Percentiles rank a stretch among this genome's conserved stretches.
Conservation (phyloP, 2,113 vertebrate genomes). For the Bombycilla garrulus region DNA sequence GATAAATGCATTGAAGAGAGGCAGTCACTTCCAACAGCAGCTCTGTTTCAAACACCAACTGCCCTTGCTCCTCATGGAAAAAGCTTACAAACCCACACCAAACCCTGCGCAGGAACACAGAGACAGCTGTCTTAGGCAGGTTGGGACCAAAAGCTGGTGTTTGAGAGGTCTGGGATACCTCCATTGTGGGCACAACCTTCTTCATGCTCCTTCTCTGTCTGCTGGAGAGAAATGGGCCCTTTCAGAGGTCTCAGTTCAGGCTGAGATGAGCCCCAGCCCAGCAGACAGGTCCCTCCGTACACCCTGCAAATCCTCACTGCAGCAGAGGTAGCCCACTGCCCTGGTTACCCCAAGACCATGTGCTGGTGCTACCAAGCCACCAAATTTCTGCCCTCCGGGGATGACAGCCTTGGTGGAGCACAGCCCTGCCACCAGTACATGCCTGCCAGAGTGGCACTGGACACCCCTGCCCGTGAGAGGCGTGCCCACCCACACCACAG, state of each 20-base stretch:
- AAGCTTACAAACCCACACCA: background rate
- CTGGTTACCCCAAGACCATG: background rate
- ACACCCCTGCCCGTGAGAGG: accelerated
- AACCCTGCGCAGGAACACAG: background rate
- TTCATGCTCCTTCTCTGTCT: background rate
- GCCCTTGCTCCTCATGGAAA: background rate
- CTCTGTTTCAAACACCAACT: background rate
- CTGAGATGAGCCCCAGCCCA: background rate
- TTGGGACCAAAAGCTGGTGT: background rate
- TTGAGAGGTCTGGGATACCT: background rate
- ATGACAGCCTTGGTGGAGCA: background rate
- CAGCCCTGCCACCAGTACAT: background rate
- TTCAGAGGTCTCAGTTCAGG: background rate
- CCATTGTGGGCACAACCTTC: background rate
- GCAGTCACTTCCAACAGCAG: background rate
- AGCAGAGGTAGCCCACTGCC: background rate
- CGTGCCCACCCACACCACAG: accelerated
- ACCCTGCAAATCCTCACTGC: background rate
- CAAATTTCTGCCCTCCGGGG: background rate
- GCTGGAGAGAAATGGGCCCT: background rate
- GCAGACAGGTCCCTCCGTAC: accelerated
- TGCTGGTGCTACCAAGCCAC: background rate
- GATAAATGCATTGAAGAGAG: background rate
- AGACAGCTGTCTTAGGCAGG: background rate
- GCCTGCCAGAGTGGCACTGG: background rate